Percentiles rank a stretch among this genome's conserved stretches.
Evolutionary conservation across 1,140 invertebrate genomes (phyloP).

Genomic region (Ceratitis capitata): DNA sequence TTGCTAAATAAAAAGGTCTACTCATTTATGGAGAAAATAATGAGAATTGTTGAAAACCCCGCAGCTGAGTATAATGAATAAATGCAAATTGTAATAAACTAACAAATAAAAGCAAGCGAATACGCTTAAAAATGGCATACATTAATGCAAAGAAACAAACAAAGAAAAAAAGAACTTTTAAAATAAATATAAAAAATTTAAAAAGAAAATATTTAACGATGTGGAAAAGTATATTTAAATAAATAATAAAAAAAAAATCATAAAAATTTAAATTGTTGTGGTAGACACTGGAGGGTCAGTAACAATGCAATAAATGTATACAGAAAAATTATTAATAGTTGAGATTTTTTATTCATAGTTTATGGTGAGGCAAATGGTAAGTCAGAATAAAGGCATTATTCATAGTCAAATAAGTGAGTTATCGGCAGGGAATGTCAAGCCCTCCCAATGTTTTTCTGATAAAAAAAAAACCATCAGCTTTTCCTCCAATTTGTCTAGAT

Average conservation of each 20-base stretch:
- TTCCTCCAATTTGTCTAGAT: too few relatives aligned
- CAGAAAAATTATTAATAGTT: constrained; percentile 49
- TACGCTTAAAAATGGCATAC: constrained; percentile 16
- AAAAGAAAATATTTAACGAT: constrained; percentile 45
- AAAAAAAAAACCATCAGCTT: too few relatives aligned
- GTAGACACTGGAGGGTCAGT: constrained; percentile 52
- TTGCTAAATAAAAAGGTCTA: constrained; percentile 41
- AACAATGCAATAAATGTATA: constrained; percentile 53
- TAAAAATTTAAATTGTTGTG: constrained; percentile 55
- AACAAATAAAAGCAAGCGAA: too few relatives aligned
- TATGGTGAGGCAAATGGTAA: background rate
- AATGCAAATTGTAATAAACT: constrained; percentile 40
- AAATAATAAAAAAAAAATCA: constrained; percentile 39
- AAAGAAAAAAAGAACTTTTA: constrained; percentile 40
- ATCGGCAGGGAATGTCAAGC: too few relatives aligned
- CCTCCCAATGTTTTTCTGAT: too few relatives aligned
- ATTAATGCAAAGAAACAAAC: constrained; percentile 37
- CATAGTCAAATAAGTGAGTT: too few relatives aligned
- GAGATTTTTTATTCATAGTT: background rate
- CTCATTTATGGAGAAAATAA: constrained; percentile 29
- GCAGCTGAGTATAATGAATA: too few relatives aligned
- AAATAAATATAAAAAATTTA: constrained; percentile 45
- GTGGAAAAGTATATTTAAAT: constrained; percentile 44
- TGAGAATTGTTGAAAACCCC: constrained; percentile 26
- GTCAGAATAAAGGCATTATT: background rate